A percentile compares a stretch with the other conserved stretches of the same genome.
Evolutionary conservation across 92 coral and sea anemone species (phyloP).

Genomic region (Zoanthus sansibaricus): DNA sequence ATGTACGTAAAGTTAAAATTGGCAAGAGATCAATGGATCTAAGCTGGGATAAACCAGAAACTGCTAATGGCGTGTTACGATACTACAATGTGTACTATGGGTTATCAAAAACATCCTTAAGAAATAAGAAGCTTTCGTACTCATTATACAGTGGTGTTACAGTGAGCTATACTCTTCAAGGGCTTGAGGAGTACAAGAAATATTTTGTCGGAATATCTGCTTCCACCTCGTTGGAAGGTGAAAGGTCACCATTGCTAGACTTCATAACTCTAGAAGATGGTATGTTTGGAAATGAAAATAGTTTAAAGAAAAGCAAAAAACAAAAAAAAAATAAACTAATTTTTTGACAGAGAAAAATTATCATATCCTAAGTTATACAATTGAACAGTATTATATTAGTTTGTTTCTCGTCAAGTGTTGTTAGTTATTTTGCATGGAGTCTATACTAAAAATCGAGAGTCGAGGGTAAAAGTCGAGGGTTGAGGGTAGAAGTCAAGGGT

Average conservation of each 20-base stretch:
- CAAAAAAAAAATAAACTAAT: neutral
- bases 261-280: constrained; percentile 38
- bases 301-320: neutral
- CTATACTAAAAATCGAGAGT: too few species aligned
- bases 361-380: neutral
- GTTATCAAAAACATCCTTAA: neutral
- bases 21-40: constrained; percentile 15
- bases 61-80: neutral
- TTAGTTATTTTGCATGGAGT: too few species aligned
- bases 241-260: neutral
- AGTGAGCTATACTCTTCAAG: neutral
- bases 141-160: neutral
- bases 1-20: neutral
- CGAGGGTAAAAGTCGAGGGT: too few species aligned
- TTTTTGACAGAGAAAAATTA: too few species aligned
- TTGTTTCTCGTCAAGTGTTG: too few species aligned
- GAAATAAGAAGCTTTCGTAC: neutral
- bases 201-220: constrained; percentile 32
- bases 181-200: constrained; percentile 6
- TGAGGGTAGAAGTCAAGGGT: too few species aligned
- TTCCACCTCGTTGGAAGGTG: constrained; percentile 2
- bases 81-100: neutral
- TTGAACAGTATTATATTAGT: too few species aligned
- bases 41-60: constrained; percentile 8
- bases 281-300: neutral